phyloP scores from a whole-genome alignment of 2,888 invertebrate genomes.

The Nycteola revayana region DNA sequence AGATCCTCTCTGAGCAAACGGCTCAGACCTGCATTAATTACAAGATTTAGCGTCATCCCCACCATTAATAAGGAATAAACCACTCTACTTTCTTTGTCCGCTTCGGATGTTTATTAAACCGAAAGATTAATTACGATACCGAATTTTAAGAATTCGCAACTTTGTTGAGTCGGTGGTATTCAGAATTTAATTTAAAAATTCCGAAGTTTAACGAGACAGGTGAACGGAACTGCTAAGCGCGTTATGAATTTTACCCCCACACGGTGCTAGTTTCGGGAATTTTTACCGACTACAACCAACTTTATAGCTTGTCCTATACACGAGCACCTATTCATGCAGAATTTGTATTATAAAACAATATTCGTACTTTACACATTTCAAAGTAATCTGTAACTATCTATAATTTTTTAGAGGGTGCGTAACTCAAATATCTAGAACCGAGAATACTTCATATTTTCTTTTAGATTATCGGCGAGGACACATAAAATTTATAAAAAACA shows the following conservation, averaged over 20 bases:
- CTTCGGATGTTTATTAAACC: slow-evolving; percentile 65
- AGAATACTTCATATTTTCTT: slow-evolving; percentile 18
- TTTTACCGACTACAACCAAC: slow-evolving; percentile 65
- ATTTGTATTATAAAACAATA: slow-evolving; percentile 43
- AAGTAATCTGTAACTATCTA: slow-evolving; percentile 25
- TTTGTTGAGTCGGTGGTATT: slow-evolving; percentile 67
- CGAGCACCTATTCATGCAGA: slow-evolving; percentile 41
- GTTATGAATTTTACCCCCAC: slow-evolving; percentile 75
- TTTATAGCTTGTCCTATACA: slow-evolving; percentile 67
- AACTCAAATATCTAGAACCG: slow-evolving; percentile 34
- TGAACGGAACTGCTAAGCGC: slow-evolving; percentile 76
- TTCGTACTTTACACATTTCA: slow-evolving; percentile 24
- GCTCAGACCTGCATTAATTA: slow-evolving; percentile 73
- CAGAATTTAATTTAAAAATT: slow-evolving; percentile 82
- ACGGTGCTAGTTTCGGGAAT: slow-evolving; percentile 70
- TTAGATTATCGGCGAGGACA: no score
- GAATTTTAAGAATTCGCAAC: slow-evolving; percentile 76
- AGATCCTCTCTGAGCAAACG: slow-evolving; percentile 55
- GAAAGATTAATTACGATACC: slow-evolving; percentile 74
- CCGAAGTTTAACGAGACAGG: slow-evolving; percentile 79
- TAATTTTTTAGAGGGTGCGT: slow-evolving; percentile 23
- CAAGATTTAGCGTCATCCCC: slow-evolving; percentile 71
- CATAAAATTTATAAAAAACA: slow-evolving; percentile 18
- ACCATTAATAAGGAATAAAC: slow-evolving; percentile 72
- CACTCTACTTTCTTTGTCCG: slow-evolving; percentile 53